A percentile compares a stretch with the other conserved stretches of the same genome.
phyloP scores from a whole-genome alignment of 2,888 invertebrate species.

The Metellina segmentata region DNA sequence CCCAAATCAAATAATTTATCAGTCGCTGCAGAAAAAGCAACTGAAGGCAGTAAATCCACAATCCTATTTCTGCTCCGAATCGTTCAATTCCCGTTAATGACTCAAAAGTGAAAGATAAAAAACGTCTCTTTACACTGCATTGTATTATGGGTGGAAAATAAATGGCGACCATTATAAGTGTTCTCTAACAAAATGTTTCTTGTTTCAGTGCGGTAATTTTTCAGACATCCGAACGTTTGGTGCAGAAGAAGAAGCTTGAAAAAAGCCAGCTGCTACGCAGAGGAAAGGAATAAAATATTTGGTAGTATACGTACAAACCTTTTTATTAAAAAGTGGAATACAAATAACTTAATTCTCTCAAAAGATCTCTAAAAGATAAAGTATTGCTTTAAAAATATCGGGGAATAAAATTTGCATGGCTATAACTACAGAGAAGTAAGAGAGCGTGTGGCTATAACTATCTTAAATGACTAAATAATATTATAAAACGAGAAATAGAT shows the following conservation, averaged over 20 bases:
- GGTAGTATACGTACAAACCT: too few relatives aligned
- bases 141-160: constrained; percentile 10
- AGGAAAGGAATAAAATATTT: not conserved
- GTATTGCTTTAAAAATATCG: too few relatives aligned
- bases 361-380: too few relatives aligned
- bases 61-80: constrained; percentile 23
- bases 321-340: too few relatives aligned
- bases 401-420: too few relatives aligned
- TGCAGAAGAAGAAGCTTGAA: not conserved
- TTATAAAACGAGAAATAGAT: too few relatives aligned
- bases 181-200: constrained; percentile 8
- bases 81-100: constrained; percentile 41
- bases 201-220: constrained; percentile 22
- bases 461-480: too few relatives aligned
- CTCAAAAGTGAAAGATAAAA: constrained; percentile 36
- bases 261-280: not conserved
- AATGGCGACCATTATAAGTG: constrained; percentile 18
- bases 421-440: too few relatives aligned
- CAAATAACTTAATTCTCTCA: too few relatives aligned
- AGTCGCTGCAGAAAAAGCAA: constrained; percentile 16
- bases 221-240: not conserved
- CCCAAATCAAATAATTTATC: constrained; percentile 21
- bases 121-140: not conserved
- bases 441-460: too few relatives aligned
- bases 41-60: constrained; percentile 26